phyloP scores from a whole-genome alignment of 2,797 vertebrate genomes.

The Hirundo rustica region DNA sequence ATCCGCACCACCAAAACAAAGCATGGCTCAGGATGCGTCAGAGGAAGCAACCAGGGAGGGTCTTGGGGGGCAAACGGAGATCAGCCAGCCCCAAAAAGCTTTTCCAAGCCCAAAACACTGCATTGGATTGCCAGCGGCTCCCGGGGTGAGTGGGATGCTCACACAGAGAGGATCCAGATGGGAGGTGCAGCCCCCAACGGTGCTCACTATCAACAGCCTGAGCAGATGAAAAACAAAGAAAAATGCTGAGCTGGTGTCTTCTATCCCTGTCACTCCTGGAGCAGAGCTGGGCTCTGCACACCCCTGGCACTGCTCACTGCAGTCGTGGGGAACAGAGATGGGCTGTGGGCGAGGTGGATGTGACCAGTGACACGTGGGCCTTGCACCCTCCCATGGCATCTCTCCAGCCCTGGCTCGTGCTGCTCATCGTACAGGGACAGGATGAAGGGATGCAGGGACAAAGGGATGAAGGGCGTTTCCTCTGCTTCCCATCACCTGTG shows the following conservation, averaged over 20 bases:
- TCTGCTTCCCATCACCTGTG: not conserved
- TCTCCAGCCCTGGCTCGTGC: accelerated
- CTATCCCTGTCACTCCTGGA: not conserved
- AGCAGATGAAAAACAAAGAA: slow-evolving; percentile 63
- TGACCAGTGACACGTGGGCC: not conserved
- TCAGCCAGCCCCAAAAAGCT: not conserved
- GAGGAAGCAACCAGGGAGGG: not conserved
- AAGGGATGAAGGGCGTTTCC: not conserved
- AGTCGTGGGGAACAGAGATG: accelerated
- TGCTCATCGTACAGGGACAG: not conserved
- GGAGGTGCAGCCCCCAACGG: not conserved
- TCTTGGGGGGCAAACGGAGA: not conserved
- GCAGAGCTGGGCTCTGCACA: not conserved
- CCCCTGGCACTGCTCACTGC: not conserved
- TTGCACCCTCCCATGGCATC: not conserved
- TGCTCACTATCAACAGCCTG: slow-evolving; percentile 6
- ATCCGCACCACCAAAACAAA: slow-evolving; percentile 45
- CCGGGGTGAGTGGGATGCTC: not conserved
- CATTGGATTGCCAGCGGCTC: accelerated
- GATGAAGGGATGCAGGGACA: not conserved
- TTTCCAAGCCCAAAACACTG: not conserved
- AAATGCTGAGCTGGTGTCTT: slow-evolving; percentile 64
- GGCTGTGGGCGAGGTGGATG: accelerated
- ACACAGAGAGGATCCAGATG: not conserved
- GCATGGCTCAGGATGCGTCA: not conserved